Evolutionary conservation across 2,113 vertebrate genomes (phyloP).

Genomic region (Dicrurus megarhynchus): DNA sequence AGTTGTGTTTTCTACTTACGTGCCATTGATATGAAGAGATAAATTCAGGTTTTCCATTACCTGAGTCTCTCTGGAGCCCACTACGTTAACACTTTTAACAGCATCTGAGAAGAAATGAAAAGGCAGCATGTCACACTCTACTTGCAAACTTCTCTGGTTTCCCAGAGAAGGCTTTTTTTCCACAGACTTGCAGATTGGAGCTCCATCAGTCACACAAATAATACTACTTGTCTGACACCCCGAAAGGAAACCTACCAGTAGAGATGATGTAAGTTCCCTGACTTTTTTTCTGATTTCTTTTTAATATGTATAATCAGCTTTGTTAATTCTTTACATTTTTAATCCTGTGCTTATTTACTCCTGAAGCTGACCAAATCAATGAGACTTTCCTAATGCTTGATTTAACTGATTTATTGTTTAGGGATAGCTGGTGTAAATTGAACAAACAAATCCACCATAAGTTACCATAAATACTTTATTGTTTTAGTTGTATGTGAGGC

Average conservation of each 20-base stretch:
- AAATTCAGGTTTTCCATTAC: conserved; percentile 78
- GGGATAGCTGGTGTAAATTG: not conserved
- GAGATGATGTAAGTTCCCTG: not conserved
- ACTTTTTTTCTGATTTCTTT: not conserved
- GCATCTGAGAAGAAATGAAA: conserved; percentile 72
- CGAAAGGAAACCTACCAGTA: not conserved
- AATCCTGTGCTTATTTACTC: not conserved
- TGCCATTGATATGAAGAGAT: conserved; percentile 84
- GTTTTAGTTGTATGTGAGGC: not conserved
- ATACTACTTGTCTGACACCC: not conserved
- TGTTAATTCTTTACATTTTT: not conserved
- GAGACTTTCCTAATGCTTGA: not conserved
- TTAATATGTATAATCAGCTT: not conserved
- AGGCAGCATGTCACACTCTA: not conserved
- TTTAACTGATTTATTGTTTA: not conserved
- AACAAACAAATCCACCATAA: not conserved
- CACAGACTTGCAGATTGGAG: not conserved
- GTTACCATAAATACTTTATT: not conserved
- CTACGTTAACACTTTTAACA: conserved; percentile 79
- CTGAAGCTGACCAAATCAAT: not conserved
- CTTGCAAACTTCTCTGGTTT: not conserved
- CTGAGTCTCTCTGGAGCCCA: conserved; percentile 71
- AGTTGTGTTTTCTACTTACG: conserved; percentile 71
- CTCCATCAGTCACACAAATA: not conserved
- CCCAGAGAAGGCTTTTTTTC: not conserved